Conservation (phyloP, 64 coral and sea anemone species). For the Cladopsammia gracilis region DNA sequence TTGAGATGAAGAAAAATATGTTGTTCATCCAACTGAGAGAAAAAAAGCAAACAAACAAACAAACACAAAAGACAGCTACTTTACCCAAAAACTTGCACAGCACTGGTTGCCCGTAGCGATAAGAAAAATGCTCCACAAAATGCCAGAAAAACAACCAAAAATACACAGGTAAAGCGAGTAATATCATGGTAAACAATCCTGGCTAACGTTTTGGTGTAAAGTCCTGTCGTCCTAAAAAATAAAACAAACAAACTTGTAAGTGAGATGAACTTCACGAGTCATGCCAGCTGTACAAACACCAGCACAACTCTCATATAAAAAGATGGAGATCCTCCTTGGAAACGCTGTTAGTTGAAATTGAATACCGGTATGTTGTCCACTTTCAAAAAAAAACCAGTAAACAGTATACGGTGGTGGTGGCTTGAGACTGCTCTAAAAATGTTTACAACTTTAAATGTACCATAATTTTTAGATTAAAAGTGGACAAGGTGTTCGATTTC, state of each 20-base stretch:
- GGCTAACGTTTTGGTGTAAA: conserved; percentile 93
- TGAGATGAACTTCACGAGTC: background rate
- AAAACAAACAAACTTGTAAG: background rate
- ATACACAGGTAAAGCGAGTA: conserved; percentile 73
- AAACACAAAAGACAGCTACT: background rate
- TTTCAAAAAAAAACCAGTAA: too few species aligned
- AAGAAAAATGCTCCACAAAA: conserved; percentile 89
- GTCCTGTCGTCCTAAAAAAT: conserved; percentile 63
- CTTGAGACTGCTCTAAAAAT: too few species aligned
- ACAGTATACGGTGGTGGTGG: too few species aligned
- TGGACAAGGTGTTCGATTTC: too few species aligned
- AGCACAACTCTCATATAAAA: too few species aligned
- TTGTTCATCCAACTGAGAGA: background rate
- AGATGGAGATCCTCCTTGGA: too few species aligned
- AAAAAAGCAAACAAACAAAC: background rate
- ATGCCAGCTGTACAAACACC: too few species aligned
- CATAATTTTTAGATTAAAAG: too few species aligned
- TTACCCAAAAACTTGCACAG: conserved; percentile 50
- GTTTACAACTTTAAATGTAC: too few species aligned
- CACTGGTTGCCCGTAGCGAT: conserved; percentile 69
- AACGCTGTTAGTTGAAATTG: too few species aligned
- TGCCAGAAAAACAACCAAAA: conserved; percentile 80
- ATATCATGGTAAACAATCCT: conserved; percentile 93
- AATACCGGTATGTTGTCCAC: too few species aligned
- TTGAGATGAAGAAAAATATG: too few species aligned